phyloP scores from a whole-genome alignment of 2,888 invertebrate genomes.

The Gymnoscelis rufifasciata region DNA sequence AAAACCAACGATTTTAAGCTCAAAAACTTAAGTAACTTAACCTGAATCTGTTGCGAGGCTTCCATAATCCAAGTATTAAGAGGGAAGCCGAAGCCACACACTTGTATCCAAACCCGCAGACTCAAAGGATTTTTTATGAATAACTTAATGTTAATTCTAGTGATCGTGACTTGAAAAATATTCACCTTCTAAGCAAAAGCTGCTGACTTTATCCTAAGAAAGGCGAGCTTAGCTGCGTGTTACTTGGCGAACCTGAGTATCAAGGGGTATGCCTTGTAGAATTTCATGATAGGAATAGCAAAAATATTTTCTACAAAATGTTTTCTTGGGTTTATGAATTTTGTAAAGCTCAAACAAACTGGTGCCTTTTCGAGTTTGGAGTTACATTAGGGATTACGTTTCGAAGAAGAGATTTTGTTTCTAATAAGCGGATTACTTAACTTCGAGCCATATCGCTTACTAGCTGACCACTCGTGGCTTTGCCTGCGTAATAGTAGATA shows the following conservation, averaged over 20 bases:
- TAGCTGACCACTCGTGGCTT: too few relatives aligned
- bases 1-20: too few relatives aligned
- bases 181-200: neutral
- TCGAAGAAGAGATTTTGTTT: too few relatives aligned
- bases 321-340: neutral
- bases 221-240: neutral
- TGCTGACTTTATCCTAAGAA: neutral
- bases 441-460: too few relatives aligned
- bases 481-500: too few relatives aligned
- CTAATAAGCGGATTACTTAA: too few relatives aligned
- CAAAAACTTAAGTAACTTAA: too few relatives aligned
- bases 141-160: slow-evolving; percentile 2
- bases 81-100: neutral
- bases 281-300: neutral
- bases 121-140: slow-evolving; percentile 2
- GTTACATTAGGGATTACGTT: too few relatives aligned
- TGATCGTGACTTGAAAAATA: slow-evolving; percentile 1
- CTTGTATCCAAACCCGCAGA: neutral
- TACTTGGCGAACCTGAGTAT: slow-evolving; percentile 1
- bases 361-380: too few relatives aligned
- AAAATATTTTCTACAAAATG: neutral
- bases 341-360: too few relatives aligned
- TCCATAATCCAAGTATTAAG: neutral
- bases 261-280: neutral
- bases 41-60: neutral